Evolutionary conservation across 92 coral and sea anemone genomes (phyloP).

Genomic region (Parazoanthus atlanticus): DNA sequence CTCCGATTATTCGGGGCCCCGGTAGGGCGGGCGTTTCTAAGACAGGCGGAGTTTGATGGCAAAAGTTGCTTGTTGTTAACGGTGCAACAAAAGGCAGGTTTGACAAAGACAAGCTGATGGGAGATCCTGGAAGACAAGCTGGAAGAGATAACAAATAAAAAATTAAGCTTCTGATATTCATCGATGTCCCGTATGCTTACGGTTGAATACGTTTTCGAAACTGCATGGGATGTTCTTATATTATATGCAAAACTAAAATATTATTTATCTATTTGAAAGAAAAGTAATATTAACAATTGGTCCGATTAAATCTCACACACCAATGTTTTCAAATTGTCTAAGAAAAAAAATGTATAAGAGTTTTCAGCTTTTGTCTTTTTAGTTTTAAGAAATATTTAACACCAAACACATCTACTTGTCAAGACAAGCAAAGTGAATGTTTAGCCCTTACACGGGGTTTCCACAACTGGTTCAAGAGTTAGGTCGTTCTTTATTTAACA

Average conservation of each 20-base stretch:
- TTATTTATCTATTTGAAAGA: not conserved
- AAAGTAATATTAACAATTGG: not conserved
- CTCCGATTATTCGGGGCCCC: constrained; percentile 18
- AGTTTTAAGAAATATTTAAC: too few relatives aligned
- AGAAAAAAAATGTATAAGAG: too few relatives aligned
- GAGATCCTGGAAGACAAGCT: constrained; percentile 42
- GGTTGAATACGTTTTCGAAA: too few relatives aligned
- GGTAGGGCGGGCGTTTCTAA: constrained; percentile 20
- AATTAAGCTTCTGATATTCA: not conserved
- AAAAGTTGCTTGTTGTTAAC: constrained; percentile 32
- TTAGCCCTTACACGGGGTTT: not conserved
- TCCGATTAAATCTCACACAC: not conserved
- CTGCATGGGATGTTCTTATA: too few relatives aligned
- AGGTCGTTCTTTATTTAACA: not conserved
- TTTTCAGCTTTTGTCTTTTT: too few relatives aligned
- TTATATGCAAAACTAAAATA: too few relatives aligned
- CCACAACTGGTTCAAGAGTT: not conserved
- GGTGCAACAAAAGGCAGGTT: constrained; percentile 41
- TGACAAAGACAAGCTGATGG: constrained; percentile 24
- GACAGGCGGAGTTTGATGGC: constrained; percentile 32
- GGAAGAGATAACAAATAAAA: not conserved
- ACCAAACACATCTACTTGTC: not conserved
- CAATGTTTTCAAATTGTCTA: not conserved
- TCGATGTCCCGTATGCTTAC: not conserved
- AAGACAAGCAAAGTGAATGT: not conserved